Base-by-base conservation (phyloP, 2,888 invertebrate species). In the Thalpophila matura region DNA sequence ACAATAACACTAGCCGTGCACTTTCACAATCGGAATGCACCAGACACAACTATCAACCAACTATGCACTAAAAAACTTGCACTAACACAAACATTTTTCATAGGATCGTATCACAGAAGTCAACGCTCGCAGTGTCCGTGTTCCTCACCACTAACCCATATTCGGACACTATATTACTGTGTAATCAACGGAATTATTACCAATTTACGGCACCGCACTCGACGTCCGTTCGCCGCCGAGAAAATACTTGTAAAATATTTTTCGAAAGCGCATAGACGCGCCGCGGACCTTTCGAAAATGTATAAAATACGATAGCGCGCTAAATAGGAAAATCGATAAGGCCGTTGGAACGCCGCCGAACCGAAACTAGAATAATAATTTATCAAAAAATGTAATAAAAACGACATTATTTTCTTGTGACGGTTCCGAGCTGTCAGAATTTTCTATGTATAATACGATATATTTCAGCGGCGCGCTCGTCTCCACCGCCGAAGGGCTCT, bases 381-480 rank as follows among this genome's bases (percentile, higher is more conserved):
- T 93, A 94, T 94, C 94, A 94, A 95, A 95, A 95, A 93, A 93
- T 94, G 89, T 94, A 95, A 94, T 95, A 95, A 93, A 94, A 94
- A 94, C 93, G 92, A 92, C 94, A 95, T 95, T 92, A 94, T 94
- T 94, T 86, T 92, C 91, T 90, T 86, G 89, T 92, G 91, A 92
- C 92, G 88, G 91, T 86, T 84, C 81, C 85, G 89, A 92, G 85
- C 94, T 94, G 94, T 94, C 94, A 95, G 90, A 94, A 91, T 92
- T 94, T 94, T 93, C 92, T 93, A 87, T 81, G 86, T 86, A 81
- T 79, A 88, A 90, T 68, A 75, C 91, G 84, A 61, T 84, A 63
- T 74, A 85, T 82, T 90, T 72, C 70, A 81, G 80, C 74, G 63
- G 71, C 62, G 67, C 63, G 63, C 42, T 69, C 75, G 38, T 61